phyloP scores from a whole-genome alignment of 1,140 invertebrate genomes.

The Drosophila triauraria region DNA sequence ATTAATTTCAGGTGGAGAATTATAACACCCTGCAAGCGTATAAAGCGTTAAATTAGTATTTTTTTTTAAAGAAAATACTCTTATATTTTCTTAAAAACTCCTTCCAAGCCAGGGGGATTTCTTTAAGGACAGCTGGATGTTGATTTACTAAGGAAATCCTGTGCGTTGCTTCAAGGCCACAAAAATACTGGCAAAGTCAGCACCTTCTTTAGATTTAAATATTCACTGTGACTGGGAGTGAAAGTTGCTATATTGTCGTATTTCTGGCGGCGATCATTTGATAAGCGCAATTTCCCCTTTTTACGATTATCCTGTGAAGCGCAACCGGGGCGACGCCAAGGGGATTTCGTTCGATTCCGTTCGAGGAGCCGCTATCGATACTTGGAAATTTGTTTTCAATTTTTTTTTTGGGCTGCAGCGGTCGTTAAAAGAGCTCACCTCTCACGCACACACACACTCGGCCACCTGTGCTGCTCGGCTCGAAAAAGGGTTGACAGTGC shows the following conservation, averaged over 20 bases:
- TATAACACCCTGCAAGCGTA: no score
- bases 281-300: constrained; percentile 68
- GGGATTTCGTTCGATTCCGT: neutral
- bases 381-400: constrained; percentile 82
- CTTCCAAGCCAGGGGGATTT: neutral
- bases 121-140: neutral
- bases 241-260: constrained; percentile 20
- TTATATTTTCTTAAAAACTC: neutral
- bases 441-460: constrained; percentile 34
- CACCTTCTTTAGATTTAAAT: no score
- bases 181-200: constrained; percentile 60
- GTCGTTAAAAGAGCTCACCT: constrained; percentile 62
- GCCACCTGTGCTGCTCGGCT: constrained; percentile 25
- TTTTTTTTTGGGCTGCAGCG: constrained; percentile 66
- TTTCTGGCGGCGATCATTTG: constrained; percentile 58
- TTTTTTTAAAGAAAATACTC: no score
- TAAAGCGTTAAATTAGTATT: no score
- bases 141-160: neutral
- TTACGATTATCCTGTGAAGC: constrained; percentile 73
- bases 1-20: no score
- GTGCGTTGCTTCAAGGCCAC: constrained; percentile 7
- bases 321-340: constrained; percentile 27
- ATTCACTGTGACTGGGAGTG: neutral
- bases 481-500: constrained; percentile 63
- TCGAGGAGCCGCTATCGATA: constrained; percentile 55